Evolutionary conservation across 2,113 vertebrate species (phyloP), one percentile per base, ranked within the genome.

Genomic region (Tamias sibiricus): DNA sequence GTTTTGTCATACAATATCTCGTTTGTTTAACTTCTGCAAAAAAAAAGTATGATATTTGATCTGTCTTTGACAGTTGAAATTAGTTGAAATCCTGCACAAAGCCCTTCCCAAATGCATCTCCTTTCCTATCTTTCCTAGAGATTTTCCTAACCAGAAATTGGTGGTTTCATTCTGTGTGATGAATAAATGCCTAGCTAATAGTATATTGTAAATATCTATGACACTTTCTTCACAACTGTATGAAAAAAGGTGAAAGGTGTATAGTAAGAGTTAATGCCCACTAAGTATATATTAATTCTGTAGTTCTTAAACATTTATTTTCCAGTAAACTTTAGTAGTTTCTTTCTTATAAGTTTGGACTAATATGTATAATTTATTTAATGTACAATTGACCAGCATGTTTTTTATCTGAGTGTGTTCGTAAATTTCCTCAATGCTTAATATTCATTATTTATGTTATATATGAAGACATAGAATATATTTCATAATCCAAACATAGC

Each of bases 181-280:
- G 30, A 93, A 87, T 75, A 95, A 82, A 71, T 95, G 64, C 2
- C 32, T 87, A 49, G n/a, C 54, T 93, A 85, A 93, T n/a, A 49
- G 22, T 5, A 68, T 52, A 32, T 28, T n/a, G 10, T 68, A 76
- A 32, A 54, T 71, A 87, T 87, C 49, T 87, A 44, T 75, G 32
- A 87, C 5, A 66, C 16, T 83, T 80, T 92, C n/a, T 91, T 95
- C 42, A 94, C 35, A 91, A 76, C 1, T 20, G 13, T 44, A 35
- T 74, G 12, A 28, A 49, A 44, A 77, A 92, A 37, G 32, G 0
- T n/a, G 30, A 42, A 95, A 37, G 4, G 8, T 71, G 3, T 71
- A 13, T 76, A 13, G 9, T 57, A 87, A 17, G 32, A 76, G 32
- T 64, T 68, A 88, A 24, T 0, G 11, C 49, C 91, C 11, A 83